Evolutionary conservation across 2,113 vertebrate genomes (phyloP).

Genomic region (Phasianus colchicus): DNA sequence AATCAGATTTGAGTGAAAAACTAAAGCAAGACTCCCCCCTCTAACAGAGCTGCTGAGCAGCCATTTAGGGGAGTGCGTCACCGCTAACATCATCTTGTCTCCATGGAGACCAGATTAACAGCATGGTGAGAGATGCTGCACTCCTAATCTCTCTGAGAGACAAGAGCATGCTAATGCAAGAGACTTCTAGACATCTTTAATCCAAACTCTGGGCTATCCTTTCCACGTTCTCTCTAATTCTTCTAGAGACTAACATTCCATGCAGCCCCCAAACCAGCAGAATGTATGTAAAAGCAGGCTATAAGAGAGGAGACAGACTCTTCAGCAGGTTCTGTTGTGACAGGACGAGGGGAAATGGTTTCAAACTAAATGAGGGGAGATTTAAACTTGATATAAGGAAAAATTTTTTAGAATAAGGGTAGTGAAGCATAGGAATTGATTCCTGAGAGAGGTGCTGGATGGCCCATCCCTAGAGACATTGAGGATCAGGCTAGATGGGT

Average conservation of each 20-base stretch:
- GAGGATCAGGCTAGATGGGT: no score
- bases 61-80: constrained; percentile 47
- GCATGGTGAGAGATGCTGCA: background rate
- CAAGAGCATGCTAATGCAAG: constrained; percentile 30
- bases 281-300: no score
- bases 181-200: constrained; percentile 56
- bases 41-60: constrained; percentile 27
- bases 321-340: no score
- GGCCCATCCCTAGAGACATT: no score
- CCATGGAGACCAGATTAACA: constrained; percentile 75
- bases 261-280: background rate
- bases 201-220: constrained; percentile 45
- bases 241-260: background rate
- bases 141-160: constrained; percentile 55
- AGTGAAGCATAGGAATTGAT: no score
- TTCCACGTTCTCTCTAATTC: constrained; percentile 24
- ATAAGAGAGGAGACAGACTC: no score
- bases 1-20: constrained; percentile 31
- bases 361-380: no score
- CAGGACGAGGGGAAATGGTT: no score
- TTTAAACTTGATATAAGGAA: no score
- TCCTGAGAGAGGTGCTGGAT: no score
- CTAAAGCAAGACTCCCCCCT: constrained; percentile 21
- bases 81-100: constrained; percentile 68
- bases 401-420: no score